Evolutionary conservation across 2,797 vertebrate species (phyloP), one percentile per base, ranked within the genome.

Genomic region (Poecilia picta): DNA sequence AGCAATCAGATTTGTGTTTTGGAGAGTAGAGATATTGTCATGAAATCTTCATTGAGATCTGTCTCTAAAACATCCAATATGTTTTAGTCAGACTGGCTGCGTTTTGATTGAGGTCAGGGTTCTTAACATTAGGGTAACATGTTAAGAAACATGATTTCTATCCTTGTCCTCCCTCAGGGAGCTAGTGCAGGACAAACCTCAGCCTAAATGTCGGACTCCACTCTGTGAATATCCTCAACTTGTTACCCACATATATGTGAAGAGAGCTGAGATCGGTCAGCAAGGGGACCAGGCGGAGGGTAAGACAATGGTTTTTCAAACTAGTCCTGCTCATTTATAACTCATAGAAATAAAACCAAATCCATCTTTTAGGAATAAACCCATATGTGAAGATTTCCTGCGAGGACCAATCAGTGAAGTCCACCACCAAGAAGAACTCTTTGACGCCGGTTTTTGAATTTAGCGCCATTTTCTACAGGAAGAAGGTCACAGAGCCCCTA

Each of bases 371-470:
- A 99, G 98, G 96, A 85, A 96, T 96, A 36, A 96, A 98, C 90
- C 96, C 97, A 0, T 99, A 98, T 0, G 91, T 98, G 89, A 87
- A 98, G n/a, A 96, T 99, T 80, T 96, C 91, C 91, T 98, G 98
- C 78, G 98, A 98, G 89, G 96, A 96, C 8, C 83, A 82, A 0
- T 96, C 88, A 0, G 70, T 97, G 2, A 88, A 62, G 53, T 98
- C 97, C 7, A 41, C 83, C 0, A 79, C 97, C 78, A 94, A 96
- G 75, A 94, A 85, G 0, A 83, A 96, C 87, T 96, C 95, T 0
- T 88, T 95, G 87, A 82, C 91, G 28, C 95, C 97, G 0, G 39
- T 93, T 84, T 98, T 99, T 84, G 80, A 93, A 76, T 95, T 91
- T 4, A 96, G 97, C 25, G 97, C 77, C 11, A 89, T 99, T 89